Evolutionary conservation across 2,113 vertebrate species (phyloP).

Genomic region (Oriolus oriolus): DNA sequence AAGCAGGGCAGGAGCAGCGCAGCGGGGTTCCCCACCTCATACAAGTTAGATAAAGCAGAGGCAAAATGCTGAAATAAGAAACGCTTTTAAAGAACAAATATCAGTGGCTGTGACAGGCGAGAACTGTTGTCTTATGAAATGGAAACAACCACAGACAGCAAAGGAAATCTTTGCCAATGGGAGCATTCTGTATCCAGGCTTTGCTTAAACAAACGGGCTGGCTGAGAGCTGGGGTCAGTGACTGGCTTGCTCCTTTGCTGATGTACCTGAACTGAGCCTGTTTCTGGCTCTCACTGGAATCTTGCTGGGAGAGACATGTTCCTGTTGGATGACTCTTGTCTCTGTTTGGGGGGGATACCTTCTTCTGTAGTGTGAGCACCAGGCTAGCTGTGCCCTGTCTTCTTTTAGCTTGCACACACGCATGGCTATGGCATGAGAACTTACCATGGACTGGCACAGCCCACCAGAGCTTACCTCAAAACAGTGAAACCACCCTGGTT

Average conservation of each 20-base stretch:
- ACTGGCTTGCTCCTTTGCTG: not conserved
- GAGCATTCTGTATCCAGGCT: not conserved
- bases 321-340: not conserved
- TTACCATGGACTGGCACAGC: not conserved
- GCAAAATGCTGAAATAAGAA: not conserved
- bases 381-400: not conserved
- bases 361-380: not conserved
- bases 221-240: not conserved
- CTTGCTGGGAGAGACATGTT: not conserved
- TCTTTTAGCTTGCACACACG: not conserved
- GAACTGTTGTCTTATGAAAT: not conserved
- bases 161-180: not conserved
- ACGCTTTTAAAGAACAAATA: not conserved
- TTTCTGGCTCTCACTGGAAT: not conserved
- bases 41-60: not conserved
- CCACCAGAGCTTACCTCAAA: not conserved
- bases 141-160: not conserved
- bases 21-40: not conserved
- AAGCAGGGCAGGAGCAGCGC: not conserved
- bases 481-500: not conserved
- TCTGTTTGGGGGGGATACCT: not conserved
- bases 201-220: not conserved
- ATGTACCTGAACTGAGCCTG: not conserved
- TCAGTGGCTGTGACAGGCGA: not conserved
- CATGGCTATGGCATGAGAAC: not conserved